Base-by-base conservation (phyloP, 2,113 vertebrate genomes). In the Anhinga anhinga region DNA sequence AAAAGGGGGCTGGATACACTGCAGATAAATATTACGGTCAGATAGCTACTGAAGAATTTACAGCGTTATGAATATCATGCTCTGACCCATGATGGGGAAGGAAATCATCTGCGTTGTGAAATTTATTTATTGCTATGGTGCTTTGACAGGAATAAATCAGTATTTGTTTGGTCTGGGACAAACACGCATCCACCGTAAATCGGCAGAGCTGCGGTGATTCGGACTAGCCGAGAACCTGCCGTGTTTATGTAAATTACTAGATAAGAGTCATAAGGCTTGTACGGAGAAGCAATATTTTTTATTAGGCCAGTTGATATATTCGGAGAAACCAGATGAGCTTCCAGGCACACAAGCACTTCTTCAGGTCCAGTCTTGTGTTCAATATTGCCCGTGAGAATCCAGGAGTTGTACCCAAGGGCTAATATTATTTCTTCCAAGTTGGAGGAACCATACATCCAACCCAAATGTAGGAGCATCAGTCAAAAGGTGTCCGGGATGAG, bases 101-200 rank as follows among this genome's bases (percentile, higher is more conserved):
- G 55, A 87, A 89, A 87, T 93, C 32, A 78, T 82, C 78, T 61
- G 52, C 14, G 2, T 25, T 44, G 82, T 73, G 73, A 72, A 65
- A 87, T 44, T 67, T 69, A 87, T 96, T 94, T 93, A 89, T 93
- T 55, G 86, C 83, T 76, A 8, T 13, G 56, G 30, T 84, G 82
- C 88, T 95, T 53, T 50, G 95, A 83, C 93, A 82, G 78, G 67
- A 89, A 91, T 95, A 95, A 95, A 96, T 91, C 86, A 80, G 88
- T 52, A 26, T 86, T 81, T 74, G 66, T 47, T 89, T 1, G 1
- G 76, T 53, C 61, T 56, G 91, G 93, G 91, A 74, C 88, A 84
- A 74, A 93, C 19, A 38, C 8, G 7, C 4, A 5, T 74, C 42
- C 40, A 26, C 69, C 17, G 2, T 76, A 87, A 86, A 95, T 59